Percentiles rank a stretch among this genome's conserved stretches.
phyloP scores from a whole-genome alignment of 2,797 vertebrate genomes.

The Buceros bicornis region DNA sequence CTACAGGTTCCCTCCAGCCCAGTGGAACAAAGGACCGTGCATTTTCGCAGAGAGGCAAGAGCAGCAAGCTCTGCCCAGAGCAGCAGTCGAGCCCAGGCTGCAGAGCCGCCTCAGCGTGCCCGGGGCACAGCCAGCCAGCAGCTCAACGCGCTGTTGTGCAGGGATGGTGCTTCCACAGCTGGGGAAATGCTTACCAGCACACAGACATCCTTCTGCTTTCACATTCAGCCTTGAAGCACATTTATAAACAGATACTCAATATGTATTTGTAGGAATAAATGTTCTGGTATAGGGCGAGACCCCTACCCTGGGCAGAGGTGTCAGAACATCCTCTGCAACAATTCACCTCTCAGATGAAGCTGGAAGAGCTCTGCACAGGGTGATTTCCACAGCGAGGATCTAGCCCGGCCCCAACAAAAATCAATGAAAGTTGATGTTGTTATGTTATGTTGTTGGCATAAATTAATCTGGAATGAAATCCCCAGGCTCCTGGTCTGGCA shows the following conservation, averaged over 20 bases:
- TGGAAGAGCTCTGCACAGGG: not conserved
- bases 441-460: not conserved
- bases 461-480: not conserved
- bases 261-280: not conserved
- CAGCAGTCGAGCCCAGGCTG: not conserved
- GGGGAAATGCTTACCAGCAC: not conserved
- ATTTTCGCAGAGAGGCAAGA: not conserved
- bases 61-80: not conserved
- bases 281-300: not conserved
- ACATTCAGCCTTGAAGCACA: not conserved
- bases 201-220: not conserved
- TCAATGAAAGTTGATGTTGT: not conserved
- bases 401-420: not conserved
- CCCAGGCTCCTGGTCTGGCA: not conserved
- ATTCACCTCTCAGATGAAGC: not conserved
- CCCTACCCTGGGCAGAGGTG: not conserved
- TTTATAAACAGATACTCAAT: not conserved
- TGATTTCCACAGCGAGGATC: not conserved
- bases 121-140: not conserved
- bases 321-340: not conserved
- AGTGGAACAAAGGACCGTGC: not conserved
- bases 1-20: not conserved
- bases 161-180: accelerated
- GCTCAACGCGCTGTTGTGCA: not conserved
- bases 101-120: not conserved